phyloP scores from a whole-genome alignment of 2,113 vertebrate species.

The Typhlomys cinereus region DNA sequence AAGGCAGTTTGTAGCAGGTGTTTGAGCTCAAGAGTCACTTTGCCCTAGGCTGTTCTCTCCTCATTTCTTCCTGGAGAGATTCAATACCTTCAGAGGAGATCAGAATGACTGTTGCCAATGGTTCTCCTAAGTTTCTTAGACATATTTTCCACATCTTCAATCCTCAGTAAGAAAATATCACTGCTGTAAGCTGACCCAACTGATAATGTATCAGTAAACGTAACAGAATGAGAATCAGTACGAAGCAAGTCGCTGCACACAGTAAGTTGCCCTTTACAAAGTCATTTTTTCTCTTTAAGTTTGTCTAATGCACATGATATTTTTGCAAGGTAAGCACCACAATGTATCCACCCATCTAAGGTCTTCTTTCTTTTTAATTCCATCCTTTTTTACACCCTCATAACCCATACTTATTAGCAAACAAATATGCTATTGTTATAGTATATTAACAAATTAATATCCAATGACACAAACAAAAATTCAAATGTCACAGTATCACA shows the following conservation, averaged over 20 bases:
- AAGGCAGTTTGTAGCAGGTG: neutral
- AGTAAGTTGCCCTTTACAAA: neutral
- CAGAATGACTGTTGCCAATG: neutral
- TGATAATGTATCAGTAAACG: neutral
- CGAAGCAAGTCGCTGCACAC: neutral
- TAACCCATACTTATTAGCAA: neutral
- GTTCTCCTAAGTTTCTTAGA: neutral
- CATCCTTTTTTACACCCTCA: neutral
- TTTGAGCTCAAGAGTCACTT: constrained; percentile 10
- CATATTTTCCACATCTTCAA: constrained; percentile 26
- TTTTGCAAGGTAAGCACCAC: neutral
- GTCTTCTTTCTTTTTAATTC: neutral
- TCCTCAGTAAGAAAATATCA: constrained; percentile 8
- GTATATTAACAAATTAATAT: neutral
- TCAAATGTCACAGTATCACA: neutral
- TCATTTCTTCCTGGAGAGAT: constrained; percentile 11
- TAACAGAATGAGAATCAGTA: constrained; percentile 8
- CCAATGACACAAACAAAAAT: neutral
- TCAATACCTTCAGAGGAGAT: neutral
- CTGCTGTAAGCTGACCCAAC: neutral
- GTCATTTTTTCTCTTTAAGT: neutral
- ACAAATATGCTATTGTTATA: too few species aligned
- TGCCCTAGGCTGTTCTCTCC: neutral
- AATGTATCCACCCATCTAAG: neutral
- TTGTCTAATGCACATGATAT: neutral